These are phyloP conservation scores for Heterotilapia buettikoferi DNA, from an alignment of 2,113 vertebrate genomes.

Conservation along the genomic window DNA sequence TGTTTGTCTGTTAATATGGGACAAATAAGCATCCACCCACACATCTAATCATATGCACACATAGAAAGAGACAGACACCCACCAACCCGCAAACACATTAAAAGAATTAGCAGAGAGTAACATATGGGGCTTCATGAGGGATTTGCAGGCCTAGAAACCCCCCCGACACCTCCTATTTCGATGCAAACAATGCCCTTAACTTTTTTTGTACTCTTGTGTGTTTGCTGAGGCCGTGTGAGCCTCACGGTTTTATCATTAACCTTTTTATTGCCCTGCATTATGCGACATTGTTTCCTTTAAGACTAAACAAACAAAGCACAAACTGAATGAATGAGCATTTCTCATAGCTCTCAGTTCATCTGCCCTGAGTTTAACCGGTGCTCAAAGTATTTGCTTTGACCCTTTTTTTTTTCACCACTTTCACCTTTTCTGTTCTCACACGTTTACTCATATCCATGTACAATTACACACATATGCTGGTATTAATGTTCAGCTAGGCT, in stretches of 20 bases:
- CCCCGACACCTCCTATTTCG: slow-evolving; percentile 11
- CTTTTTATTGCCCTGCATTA: neutral
- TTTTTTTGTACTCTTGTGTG: neutral
- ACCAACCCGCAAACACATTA: slow-evolving; percentile 23
- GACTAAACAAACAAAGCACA: neutral
- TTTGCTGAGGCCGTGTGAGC: neutral
- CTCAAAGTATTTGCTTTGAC: slow-evolving; percentile 10
- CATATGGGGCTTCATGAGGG: slow-evolving; percentile 45
- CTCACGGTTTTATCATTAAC: neutral
- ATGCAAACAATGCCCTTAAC: neutral
- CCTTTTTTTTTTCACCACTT: neutral
- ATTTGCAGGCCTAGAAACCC: slow-evolving; percentile 29
- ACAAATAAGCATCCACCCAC: neutral
- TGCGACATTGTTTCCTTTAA: neutral
- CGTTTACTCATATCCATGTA: neutral
- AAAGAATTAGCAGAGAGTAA: slow-evolving; percentile 31
- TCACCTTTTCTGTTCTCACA: neutral
- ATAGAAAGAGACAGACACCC: neutral
- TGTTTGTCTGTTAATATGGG: slow-evolving; percentile 30
- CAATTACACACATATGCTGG: neutral
- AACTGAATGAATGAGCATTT: neutral
- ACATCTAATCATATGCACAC: neutral
- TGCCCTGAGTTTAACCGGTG: neutral
- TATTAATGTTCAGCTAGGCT: neutral
- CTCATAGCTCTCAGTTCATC: neutral